Conservation (phyloP, 2,113 vertebrate genomes). For the Odocoileus virginianus region DNA sequence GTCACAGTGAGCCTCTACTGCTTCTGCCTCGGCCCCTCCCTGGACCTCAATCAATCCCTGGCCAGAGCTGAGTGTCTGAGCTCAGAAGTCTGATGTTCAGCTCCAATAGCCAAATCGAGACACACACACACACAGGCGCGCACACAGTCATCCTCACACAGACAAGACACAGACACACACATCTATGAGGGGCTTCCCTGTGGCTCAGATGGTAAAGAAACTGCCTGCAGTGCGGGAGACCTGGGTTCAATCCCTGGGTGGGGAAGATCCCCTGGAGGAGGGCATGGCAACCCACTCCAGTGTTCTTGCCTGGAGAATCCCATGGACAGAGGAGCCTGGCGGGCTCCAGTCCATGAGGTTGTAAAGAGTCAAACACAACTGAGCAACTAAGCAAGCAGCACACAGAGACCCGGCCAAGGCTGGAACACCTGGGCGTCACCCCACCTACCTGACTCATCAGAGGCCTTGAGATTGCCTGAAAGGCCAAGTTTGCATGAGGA, state of each 20-base stretch:
- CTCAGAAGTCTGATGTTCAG: neutral
- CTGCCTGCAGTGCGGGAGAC: neutral
- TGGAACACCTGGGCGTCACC: neutral
- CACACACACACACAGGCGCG: neutral
- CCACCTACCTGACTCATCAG: neutral
- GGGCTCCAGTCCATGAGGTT: neutral
- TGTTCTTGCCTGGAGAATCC: neutral
- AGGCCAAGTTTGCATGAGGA: fast-evolving
- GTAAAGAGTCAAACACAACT: neutral
- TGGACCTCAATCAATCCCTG: fast-evolving
- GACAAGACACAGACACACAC: neutral
- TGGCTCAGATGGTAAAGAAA: neutral
- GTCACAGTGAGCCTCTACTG: neutral
- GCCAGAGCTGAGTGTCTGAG: neutral
- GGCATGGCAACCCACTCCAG: neutral
- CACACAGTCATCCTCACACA: neutral
- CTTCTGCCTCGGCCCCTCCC: neutral
- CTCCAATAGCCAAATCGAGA: fast-evolving
- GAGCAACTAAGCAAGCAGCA: neutral
- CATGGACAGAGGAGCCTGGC: neutral
- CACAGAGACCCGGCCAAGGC: neutral
- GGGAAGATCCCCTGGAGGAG: neutral
- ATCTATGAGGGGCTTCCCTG: neutral
- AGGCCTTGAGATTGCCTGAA: neutral
- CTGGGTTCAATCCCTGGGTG: neutral